Evolutionary conservation across 2,797 vertebrate species (phyloP), one percentile per base, ranked within the genome.

Genomic region (Sebastes kiyomatsui): DNA sequence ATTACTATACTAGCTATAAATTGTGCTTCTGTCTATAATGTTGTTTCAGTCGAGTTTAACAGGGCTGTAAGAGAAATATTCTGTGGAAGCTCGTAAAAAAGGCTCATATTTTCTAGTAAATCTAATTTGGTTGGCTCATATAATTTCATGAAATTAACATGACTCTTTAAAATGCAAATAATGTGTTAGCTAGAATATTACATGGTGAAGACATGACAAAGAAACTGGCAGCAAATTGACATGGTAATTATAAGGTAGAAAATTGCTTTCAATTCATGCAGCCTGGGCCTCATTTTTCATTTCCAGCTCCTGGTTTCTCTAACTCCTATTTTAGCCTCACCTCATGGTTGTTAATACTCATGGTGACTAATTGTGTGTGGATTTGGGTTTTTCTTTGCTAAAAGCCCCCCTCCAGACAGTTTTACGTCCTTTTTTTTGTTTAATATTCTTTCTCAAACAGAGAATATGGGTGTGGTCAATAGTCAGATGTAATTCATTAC

Each of bases 191-290:
- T 42, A 10, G 54, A 33, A 18, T 42, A 65, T 65, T n/a, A 75
- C 58, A 77, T 67, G 22, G 23, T 27, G 38, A 5, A 61, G 72
- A 61, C 67, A 23, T 65, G 70, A 75, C 52, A 80, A 66, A 77
- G 74, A 74, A 77, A 32, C 5, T 16, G 52, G 66, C 52, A 30
- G 62, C 16, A 59, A 23, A 42, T 65, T 82, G 69, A 77, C 38
- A 14, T 11, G 3, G n/a, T 71, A 82, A 79, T 82, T 67, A 65
- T 54, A 18, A 67, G 42, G 69, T 58, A 76, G 56, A 23, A 77
- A 74, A 81, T 64, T 73, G 11, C 67, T 14, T 64, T 73, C 10
- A n/a, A 1, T 30, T 77, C 22, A 38, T 65, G 67, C 30, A 49
- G 59, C 33, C 18, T 10, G 5, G 7, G 9, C 35, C 67, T 22